These are phyloP conservation scores for Taphrorychus bicolor DNA, from an alignment of 2,888 invertebrate species.

Conservation along the genomic window DNA sequence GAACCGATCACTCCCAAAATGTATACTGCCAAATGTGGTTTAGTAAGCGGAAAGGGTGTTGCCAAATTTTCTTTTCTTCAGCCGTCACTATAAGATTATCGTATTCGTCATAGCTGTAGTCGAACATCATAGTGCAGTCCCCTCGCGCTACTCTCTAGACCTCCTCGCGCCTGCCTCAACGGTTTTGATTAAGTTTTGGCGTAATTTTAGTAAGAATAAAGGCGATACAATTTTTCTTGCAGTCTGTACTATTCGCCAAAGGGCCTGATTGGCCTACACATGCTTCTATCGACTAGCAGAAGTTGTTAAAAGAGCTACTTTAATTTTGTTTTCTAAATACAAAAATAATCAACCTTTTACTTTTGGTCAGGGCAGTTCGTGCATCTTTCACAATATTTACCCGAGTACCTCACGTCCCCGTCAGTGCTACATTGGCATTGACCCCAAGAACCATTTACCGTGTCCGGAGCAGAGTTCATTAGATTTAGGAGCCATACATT, in stretches of 20 bases:
- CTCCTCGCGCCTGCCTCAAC: constrained; percentile 45
- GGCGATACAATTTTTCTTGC: constrained; percentile 50
- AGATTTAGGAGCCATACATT: constrained; percentile 58
- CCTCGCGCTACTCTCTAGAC: constrained; percentile 59
- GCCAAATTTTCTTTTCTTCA: constrained; percentile 59
- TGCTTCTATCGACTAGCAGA: too few species aligned
- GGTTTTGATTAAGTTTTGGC: constrained; percentile 52
- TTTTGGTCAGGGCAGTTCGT: constrained; percentile 70
- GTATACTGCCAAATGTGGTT: constrained; percentile 64
- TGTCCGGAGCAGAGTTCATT: constrained; percentile 65
- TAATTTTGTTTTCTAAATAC: too few species aligned
- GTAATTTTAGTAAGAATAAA: constrained; percentile 55
- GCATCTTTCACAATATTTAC: constrained; percentile 75
- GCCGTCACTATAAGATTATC: constrained; percentile 56
- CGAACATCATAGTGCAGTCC: constrained; percentile 61
- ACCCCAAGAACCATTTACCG: constrained; percentile 77
- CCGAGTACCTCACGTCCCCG: constrained; percentile 62
- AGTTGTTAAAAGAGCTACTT: too few species aligned
- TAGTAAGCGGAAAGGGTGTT: constrained; percentile 60
- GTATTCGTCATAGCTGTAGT: constrained; percentile 57
- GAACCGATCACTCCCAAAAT: constrained; percentile 74
- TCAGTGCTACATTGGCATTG: constrained; percentile 64
- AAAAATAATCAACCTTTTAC: too few species aligned
- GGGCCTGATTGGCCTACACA: constrained; percentile 61
- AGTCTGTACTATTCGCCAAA: constrained; percentile 48